Percentiles rank a stretch among this genome's conserved stretches.
phyloP scores from a whole-genome alignment of 1,140 invertebrate genomes.

The Plodia interpunctella region DNA sequence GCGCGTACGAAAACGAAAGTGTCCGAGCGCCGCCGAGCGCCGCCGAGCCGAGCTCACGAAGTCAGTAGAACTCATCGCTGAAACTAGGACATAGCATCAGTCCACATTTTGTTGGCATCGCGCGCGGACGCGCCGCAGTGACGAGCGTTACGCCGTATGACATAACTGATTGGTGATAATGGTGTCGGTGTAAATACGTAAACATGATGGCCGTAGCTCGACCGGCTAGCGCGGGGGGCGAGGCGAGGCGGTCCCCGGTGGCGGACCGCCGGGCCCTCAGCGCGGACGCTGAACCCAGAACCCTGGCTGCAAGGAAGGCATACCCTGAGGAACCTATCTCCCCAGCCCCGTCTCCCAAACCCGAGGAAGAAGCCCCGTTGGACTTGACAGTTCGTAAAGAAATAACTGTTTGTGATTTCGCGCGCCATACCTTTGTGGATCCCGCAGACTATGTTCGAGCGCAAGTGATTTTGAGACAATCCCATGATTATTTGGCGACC shows the following conservation, averaged over 20 bases:
- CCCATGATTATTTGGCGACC: slow-evolving; percentile 79
- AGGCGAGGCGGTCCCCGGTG: slow-evolving; percentile 39
- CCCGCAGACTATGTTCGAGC: slow-evolving; percentile 66
- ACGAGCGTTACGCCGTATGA: slow-evolving; percentile 61
- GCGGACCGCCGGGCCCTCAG: slow-evolving; percentile 52
- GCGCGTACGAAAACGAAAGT: slow-evolving; percentile 72
- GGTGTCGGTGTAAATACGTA: slow-evolving; percentile 58
- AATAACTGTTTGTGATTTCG: slow-evolving; percentile 71
- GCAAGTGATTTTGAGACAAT: slow-evolving; percentile 66
- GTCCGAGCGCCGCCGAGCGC: slow-evolving; percentile 61
- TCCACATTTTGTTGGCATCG: slow-evolving; percentile 62
- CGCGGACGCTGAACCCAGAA: slow-evolving; percentile 57
- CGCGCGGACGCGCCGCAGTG: slow-evolving; percentile 56
- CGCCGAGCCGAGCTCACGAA: slow-evolving; percentile 69
- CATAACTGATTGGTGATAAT: slow-evolving; percentile 68
- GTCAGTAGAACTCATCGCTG: slow-evolving; percentile 74
- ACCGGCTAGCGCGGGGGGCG: slow-evolving; percentile 56
- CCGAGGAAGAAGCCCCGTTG: slow-evolving; percentile 74
- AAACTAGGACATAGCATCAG: slow-evolving; percentile 74
- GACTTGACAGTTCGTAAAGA: slow-evolving; percentile 79
- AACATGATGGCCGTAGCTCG: slow-evolving; percentile 67
- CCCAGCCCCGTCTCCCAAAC: slow-evolving; percentile 29
- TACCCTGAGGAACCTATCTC: slow-evolving; percentile 71
- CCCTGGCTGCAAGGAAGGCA: slow-evolving; percentile 68
- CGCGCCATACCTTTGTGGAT: slow-evolving; percentile 62